Conservation (phyloP, 2,797 vertebrate genomes). For the Hydrolagus colliei region DNA sequence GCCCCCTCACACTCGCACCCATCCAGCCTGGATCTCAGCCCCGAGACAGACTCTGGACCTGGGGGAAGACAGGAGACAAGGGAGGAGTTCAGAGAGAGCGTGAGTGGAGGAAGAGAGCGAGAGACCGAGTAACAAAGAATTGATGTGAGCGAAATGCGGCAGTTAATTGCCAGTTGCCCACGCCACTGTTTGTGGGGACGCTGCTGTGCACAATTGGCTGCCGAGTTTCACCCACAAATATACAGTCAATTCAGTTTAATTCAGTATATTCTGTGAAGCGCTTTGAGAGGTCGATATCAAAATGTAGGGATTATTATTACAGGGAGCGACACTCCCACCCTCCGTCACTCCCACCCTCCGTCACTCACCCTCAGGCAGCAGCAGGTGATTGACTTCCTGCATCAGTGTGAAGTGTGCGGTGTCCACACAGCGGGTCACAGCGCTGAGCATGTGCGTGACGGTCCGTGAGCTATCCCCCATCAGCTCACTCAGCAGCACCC, state of each 20-base stretch:
- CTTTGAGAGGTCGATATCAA: no score
- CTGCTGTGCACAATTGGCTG: no score
- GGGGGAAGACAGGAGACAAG: conserved; percentile 38
- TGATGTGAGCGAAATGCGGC: not conserved
- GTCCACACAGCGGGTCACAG: conserved; percentile 57
- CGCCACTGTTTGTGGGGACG: no score
- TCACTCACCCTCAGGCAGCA: conserved; percentile 67
- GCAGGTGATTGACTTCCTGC: conserved; percentile 60
- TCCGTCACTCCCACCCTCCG: no score
- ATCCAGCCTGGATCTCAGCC: conserved; percentile 50
- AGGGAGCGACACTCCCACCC: no score
- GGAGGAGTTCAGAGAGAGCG: not conserved
- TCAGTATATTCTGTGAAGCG: no score
- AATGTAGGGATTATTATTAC: no score
- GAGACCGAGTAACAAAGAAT: not conserved
- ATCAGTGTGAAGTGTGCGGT: conserved; percentile 62
- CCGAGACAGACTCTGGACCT: conserved; percentile 49
- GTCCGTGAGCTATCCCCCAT: conserved; percentile 48
- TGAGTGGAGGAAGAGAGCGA: not conserved
- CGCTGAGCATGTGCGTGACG: conserved; percentile 59
- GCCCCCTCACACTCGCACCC: conserved; percentile 43
- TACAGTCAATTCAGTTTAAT: no score
- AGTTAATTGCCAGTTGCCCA: no score
- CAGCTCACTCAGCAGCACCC: conserved; percentile 60
- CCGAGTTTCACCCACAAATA: no score